Evolutionary conservation across 2,113 vertebrate species (phyloP), one percentile per base, ranked within the genome.

Genomic region (Tachycineta bicolor): DNA sequence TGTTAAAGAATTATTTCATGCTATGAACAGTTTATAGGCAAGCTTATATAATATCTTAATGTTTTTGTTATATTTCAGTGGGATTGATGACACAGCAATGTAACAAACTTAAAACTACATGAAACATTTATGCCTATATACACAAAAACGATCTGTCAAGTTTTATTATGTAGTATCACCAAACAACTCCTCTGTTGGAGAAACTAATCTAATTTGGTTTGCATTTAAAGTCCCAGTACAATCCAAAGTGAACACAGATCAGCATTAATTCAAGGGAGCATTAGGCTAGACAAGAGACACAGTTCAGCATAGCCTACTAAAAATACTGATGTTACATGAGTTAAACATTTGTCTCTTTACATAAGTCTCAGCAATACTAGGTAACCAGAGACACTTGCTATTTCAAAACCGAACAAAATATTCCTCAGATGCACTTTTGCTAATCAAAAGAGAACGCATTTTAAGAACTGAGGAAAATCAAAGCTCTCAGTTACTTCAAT

Each of bases 371-470:
- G 67, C 41, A 74, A 74, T 83, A 55, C 39, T 9, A 83, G 60
- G 14, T 34, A 79, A 79, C 12, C 22, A 71, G 34, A 29, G 14
- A 63, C 8, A 62, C 7, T 55, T 23, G 44, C 29, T 58, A 44
- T 33, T 78, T 56, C 24, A 70, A 56, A 87, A 73, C 2, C 1
- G 1, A 93, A 74, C 6, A 73, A 70, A 71, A 56, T 34, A 18
- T 0, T 8, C 10, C 18, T 71, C 15, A 39, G 29, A 25, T 7
- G 5, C 4, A 2, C 8, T 20, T 52, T 33, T n/a, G 53, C 6
- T 68, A 63, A 71, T 19, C 9, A 60, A 50, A 47, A 68, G 25
- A 33, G 9, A 71, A 5, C 5, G 3, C 12, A 24, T 62, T 63
- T 47, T 1, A 59, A 59, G 46, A 80, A 83, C 22, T n/a, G 9